Conservation (phyloP, 2,113 vertebrate species). For the Capreolus pygargus region DNA sequence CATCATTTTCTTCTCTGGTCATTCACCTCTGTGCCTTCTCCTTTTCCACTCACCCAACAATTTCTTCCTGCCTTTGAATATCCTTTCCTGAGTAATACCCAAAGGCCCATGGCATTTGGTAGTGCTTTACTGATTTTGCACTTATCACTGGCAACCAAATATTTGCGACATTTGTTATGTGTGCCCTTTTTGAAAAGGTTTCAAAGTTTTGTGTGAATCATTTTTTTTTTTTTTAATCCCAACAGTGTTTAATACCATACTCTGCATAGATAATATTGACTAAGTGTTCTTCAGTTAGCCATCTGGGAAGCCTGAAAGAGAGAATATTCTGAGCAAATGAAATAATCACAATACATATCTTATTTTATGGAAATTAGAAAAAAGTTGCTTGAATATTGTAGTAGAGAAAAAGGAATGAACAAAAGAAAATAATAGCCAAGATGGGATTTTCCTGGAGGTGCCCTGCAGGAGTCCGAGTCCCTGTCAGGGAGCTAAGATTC, state of each 20-base stretch:
- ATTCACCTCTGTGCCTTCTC: background rate
- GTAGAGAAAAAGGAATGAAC: background rate
- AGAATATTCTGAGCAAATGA: background rate
- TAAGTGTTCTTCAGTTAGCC: background rate
- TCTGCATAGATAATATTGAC: background rate
- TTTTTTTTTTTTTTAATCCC: background rate
- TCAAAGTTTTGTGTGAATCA: background rate
- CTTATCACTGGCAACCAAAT: background rate
- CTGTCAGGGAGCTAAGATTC: background rate
- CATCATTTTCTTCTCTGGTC: background rate
- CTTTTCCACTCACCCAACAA: background rate
- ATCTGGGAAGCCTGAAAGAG: background rate
- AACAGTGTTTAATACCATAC: background rate
- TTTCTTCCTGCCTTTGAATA: background rate
- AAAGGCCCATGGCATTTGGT: background rate
- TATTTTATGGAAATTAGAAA: background rate
- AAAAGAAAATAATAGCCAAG: slow-evolving; percentile 1
- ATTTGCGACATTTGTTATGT: background rate
- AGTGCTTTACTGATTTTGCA: background rate
- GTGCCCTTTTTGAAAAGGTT: background rate
- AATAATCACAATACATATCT: background rate
- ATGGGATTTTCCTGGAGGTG: background rate
- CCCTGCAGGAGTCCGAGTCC: too few species aligned
- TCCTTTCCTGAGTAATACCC: background rate
- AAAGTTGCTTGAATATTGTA: background rate